Base-by-base conservation (phyloP, 1,140 invertebrate species). In the Mamestra configurata region DNA sequence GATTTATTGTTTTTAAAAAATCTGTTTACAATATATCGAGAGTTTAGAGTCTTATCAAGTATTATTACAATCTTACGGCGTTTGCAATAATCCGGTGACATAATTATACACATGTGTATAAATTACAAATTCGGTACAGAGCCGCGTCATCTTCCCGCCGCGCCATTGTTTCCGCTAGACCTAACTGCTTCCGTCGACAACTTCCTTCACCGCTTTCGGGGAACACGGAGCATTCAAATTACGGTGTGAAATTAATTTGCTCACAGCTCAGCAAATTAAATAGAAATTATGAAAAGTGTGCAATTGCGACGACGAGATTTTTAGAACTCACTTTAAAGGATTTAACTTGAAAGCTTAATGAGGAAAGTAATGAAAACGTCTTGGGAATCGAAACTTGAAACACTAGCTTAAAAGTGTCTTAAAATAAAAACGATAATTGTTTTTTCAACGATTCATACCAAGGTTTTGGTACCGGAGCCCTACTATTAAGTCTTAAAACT, bases 161-260 rank as follows among this genome's bases (percentile, higher is more conserved):
- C 53, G 46, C 46, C 68, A 72, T 79, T 75, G 35, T 79, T 57
- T 83, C 82, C 79, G 82, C 77, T 68, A 51, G 75, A 53, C 79
- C 77, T 49, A 80, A 83, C 82, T 80, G 80, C 75, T 80, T 83
- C 82, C 82, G 46, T 46, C 59, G 64, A 78, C 77, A 83, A 77
- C 78, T 75, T 80, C 82, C 79, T 80, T 77, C 49, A n/a, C 51
- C 51, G 37, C 71, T 40, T 78, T 49, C 75, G 15, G 66, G 77
- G 70, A 79, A 82, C 61, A 43, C 49, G 73, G 27, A 80, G 51
- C 78, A 77, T 79, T 77, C 53, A 57, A 77, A 66, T 79, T 77
- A 37, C 68, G 27, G 68, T 53, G 46, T 3, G 22, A 51, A 53
- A 72, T 53, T 72, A 72, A 72, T 53, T 72, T 72, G 27, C 68